These are phyloP conservation scores for Odontesthes bonariensis DNA, from an alignment of 2,113 vertebrate species.

Conservation along the genomic window DNA sequence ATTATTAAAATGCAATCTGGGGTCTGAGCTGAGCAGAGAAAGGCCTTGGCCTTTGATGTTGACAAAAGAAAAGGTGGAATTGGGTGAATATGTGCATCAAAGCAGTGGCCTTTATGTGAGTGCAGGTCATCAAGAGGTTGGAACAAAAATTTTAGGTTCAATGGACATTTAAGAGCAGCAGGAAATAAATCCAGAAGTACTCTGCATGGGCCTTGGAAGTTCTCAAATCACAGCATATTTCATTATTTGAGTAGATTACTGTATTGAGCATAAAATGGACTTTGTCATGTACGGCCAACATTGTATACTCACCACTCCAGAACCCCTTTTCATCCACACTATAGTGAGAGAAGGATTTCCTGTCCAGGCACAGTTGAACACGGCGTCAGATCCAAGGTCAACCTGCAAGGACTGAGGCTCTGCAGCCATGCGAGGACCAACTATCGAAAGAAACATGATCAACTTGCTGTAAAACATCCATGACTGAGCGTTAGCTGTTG, in stretches of 20 bases:
- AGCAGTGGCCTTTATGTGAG: slow-evolving; percentile 42
- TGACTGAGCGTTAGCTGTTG: slow-evolving; percentile 6
- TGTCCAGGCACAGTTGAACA: slow-evolving; percentile 97
- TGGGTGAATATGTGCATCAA: slow-evolving; percentile 62
- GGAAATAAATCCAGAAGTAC: neutral
- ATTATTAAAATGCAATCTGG: slow-evolving; percentile 88
- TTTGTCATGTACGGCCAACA: neutral
- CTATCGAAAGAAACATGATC: slow-evolving; percentile 74
- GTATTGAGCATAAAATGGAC: neutral
- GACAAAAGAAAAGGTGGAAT: slow-evolving; percentile 66
- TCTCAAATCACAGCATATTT: neutral
- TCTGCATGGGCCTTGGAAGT: neutral
- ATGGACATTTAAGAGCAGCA: slow-evolving; percentile 27
- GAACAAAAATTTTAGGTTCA: slow-evolving; percentile 11
- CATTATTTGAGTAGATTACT: neutral
- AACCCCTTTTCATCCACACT: slow-evolving; percentile 99
- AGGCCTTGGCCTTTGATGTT: slow-evolving; percentile 65
- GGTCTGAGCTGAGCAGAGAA: slow-evolving; percentile 58
- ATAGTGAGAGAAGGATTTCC: slow-evolving; percentile 98
- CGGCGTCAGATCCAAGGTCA: slow-evolving; percentile 92
- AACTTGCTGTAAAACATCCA: slow-evolving; percentile 12
- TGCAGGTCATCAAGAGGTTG: slow-evolving; percentile 36
- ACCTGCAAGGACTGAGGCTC: slow-evolving; percentile 96
- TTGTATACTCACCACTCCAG: slow-evolving; percentile 90
- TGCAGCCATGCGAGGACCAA: slow-evolving; percentile 93